A percentile compares a stretch with the other conserved stretches of the same genome.
Conservation (phyloP, 92 coral and sea anemone genomes). For the Desmophyllum pertusum region DNA sequence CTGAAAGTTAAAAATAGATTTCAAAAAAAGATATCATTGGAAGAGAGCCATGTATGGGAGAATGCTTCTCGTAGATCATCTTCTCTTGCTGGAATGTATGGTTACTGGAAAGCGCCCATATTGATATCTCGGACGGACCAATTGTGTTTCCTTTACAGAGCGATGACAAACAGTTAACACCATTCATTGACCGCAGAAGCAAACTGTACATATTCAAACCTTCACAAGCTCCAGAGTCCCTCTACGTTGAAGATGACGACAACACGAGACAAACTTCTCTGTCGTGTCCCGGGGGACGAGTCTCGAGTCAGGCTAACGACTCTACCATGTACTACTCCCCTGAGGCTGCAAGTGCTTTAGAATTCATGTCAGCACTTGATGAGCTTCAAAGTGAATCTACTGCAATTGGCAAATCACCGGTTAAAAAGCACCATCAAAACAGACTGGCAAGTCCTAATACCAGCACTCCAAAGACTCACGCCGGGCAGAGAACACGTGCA, state of each 20-base stretch:
- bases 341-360: slow-evolving; percentile 4
- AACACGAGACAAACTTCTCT: not conserved
- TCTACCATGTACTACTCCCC: slow-evolving; percentile 34
- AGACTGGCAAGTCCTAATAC: slow-evolving; percentile 39
- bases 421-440: not conserved
- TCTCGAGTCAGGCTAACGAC: not conserved
- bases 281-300: slow-evolving; percentile 4
- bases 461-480: slow-evolving; percentile 54
- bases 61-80: too few species aligned
- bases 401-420: not conserved
- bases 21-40: too few species aligned
- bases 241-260: not conserved
- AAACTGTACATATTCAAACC: slow-evolving; percentile 67
- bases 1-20: too few species aligned
- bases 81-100: too few species aligned
- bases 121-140: not conserved
- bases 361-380: slow-evolving; percentile 27
- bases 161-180: slow-evolving; percentile 52
- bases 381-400: not conserved
- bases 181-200: slow-evolving; percentile 56
- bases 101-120: not conserved
- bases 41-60: too few species aligned
- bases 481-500: slow-evolving; percentile 45
- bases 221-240: not conserved
- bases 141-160: slow-evolving; percentile 16